A percentile compares a stretch with the other conserved stretches of the same genome.
Conservation (phyloP, 2,797 vertebrate genomes). For the Calcarius lapponicus region DNA sequence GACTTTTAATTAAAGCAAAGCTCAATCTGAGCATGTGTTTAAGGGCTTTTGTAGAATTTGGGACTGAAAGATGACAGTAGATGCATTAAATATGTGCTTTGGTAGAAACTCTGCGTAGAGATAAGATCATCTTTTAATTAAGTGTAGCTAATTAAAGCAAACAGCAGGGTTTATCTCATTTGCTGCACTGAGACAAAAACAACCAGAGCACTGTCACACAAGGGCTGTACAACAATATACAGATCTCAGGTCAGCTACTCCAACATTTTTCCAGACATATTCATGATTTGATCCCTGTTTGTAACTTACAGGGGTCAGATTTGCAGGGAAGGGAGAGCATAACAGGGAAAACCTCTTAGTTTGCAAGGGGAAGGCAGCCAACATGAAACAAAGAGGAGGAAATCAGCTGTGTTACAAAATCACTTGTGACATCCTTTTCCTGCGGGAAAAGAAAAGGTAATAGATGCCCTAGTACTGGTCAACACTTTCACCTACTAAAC, state of each 20-base stretch:
- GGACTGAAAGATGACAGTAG: neutral
- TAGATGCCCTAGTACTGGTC: neutral
- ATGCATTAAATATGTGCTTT: neutral
- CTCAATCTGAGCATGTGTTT: neutral
- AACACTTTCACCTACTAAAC: neutral
- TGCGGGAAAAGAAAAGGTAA: neutral
- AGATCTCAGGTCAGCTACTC: neutral
- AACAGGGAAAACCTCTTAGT: neutral
- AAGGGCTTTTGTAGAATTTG: neutral
- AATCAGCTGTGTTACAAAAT: neutral
- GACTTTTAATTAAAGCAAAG: neutral
- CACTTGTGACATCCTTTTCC: neutral
- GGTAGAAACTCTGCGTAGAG: neutral
- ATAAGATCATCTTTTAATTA: constrained; percentile 10
- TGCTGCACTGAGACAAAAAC: neutral
- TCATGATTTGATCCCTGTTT: neutral
- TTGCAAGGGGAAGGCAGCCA: neutral
- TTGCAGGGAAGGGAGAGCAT: neutral
- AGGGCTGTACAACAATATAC: neutral
- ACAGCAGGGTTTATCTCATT: constrained; percentile 1
- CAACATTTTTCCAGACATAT: neutral
- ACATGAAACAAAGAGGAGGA: neutral
- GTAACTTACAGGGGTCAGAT: neutral
- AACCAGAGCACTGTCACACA: neutral
- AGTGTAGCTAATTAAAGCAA: constrained; percentile 6